Percentiles rank a stretch among this genome's conserved stretches.
These are phyloP conservation scores for Melipona quadrifasciata DNA, from an alignment of 1,140 invertebrate genomes.

Conservation along the genomic window DNA sequence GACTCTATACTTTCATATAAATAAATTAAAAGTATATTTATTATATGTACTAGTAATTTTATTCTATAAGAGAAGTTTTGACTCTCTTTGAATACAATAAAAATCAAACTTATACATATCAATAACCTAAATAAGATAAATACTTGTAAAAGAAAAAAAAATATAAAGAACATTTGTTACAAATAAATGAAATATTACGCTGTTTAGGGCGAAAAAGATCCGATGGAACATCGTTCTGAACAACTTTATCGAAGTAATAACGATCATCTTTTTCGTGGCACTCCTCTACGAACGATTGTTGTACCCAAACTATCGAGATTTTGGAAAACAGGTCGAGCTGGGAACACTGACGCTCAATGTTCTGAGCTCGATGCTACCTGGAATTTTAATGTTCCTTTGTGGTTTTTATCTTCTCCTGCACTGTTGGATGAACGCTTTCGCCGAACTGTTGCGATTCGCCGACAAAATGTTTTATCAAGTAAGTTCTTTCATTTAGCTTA, in stretches of 20 bases:
- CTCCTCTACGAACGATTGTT: constrained; percentile 91
- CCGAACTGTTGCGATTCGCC: constrained; percentile 93
- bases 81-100: too few species aligned
- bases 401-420: constrained; percentile 94
- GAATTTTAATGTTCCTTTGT: constrained; percentile 87
- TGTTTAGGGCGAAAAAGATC: constrained; percentile 85
- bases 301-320: constrained; percentile 87
- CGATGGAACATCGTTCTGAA: constrained; percentile 88
- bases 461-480: constrained; percentile 93
- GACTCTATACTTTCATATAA: background rate
- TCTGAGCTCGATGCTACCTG: constrained; percentile 89
- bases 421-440: constrained; percentile 93
- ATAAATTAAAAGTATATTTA: background rate
- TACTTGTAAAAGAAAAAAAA: background rate
- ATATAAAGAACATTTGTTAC: too few species aligned
- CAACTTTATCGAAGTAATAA: constrained; percentile 88
- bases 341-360: constrained; percentile 85
- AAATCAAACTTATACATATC: background rate
- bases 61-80: too few species aligned
- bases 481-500: constrained; percentile 40
- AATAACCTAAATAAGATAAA: too few species aligned
- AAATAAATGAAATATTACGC: background rate
- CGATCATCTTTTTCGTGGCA: constrained; percentile 89
- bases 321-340: constrained; percentile 85
- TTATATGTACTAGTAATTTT: too few species aligned